Base-by-base conservation (phyloP, 1,140 invertebrate genomes). In the Drosophila pallidifrons region DNA sequence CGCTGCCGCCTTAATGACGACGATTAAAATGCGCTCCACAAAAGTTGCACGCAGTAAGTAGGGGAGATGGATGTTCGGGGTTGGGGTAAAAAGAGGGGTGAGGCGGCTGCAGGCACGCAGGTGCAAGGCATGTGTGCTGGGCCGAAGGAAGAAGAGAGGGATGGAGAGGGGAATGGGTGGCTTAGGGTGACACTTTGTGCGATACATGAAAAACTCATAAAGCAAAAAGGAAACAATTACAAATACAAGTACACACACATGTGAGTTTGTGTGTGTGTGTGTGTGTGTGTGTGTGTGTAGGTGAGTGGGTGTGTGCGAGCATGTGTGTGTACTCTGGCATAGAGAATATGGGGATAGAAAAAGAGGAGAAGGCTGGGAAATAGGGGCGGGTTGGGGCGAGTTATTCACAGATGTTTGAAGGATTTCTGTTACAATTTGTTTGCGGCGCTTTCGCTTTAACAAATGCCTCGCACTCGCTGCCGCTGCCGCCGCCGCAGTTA, bases 371-470 rank as follows among this genome's bases (percentile, higher is more conserved):
- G 66, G 30, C 15, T 46, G 75, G 58, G 6, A 41, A 8, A 1
- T 1, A 38, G 47, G 11, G 16, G 13, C 16, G n/a, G 45, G 38
- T 51, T 65, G 32, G 66, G 66, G 49, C 38, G 30, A 69, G 59
- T 63, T 64, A 71, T 75, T 75, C 72, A 70, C 82, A 88, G 83
- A 87, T 87, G 82, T 87, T 87, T 88, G 83, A 87, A 88, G 82
- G 82, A 87, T 87, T 87, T 88, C 82, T 80, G 86, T 88, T 82
- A 87, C 67, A 87, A 88, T 88, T 82, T 77, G 71, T 78, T 69
- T 75, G 72, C 49, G 46, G 51, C 65, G 64, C 72, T 75, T 75
- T 80, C 64, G 72, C 83, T 82, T 80, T 74, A 65, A 82, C 80
- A 81, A 79, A 77, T 83, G 57, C 38, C 35, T 25, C 20, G 20